Base-by-base conservation (phyloP, 2,888 invertebrate genomes). In the Chymomyza procnemis region DNA sequence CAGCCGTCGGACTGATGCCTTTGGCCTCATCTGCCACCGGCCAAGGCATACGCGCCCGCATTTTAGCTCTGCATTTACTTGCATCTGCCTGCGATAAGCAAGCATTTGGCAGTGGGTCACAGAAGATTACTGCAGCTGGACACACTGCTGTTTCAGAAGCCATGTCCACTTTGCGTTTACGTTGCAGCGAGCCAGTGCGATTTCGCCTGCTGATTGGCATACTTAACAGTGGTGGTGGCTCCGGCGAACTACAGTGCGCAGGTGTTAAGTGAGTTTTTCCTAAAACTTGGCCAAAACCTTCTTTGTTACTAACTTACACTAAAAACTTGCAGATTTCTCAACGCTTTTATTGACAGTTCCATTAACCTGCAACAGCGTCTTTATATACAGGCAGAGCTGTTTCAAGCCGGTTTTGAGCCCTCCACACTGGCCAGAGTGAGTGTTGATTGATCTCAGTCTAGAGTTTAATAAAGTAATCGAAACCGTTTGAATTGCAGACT, bases 171-270 rank as follows among this genome's bases (percentile, higher is more conserved):
- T 92, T 98, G 62, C 93, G 97, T 47, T 92, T 98, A 5, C 93
- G 97, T 68, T 96, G 96, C 88, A 97, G 97, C 3, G 98, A 98
- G 89, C 97, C 97, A 0, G 97, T 97, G 5, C 93, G 97, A 88
- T 98, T 98, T 91, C 93, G 97, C 70, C 95, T 98, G 88, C 93
- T 98, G 0, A 95, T 97, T 6, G 97, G 97, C 1, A 97, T 97
- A 93, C 92, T 97, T 67, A 95, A 95, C 82, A 96, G 96, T 65
- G 93, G 94, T 0, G 95, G 96, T 16, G 94, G 94, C 0, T 93
- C 93, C 0, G 94, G 94, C 0, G 95, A 95, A 73, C 92, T 97
- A 4, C 93, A 96, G 79, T 94, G 95, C 3, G 95, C 96, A 3
- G 97, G 97, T 0, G 92, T 98, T 73, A 93, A 93, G 82, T 91